phyloP scores from a whole-genome alignment of 2,888 invertebrate species.

The Drosophila percnosoma region DNA sequence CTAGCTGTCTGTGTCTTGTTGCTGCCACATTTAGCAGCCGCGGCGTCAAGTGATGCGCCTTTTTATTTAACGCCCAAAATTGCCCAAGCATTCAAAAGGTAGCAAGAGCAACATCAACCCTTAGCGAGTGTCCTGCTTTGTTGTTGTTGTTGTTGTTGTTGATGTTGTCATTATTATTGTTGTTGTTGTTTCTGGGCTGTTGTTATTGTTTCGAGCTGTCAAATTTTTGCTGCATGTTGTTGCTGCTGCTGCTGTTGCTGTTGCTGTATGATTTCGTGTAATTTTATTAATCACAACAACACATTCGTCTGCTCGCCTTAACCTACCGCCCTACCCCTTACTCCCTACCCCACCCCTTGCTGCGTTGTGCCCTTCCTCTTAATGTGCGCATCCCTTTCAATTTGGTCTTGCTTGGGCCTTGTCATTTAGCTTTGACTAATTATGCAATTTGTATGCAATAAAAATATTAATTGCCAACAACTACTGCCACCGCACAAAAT shows the following conservation, averaged over 20 bases:
- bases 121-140: slow-evolving; percentile 29
- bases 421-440: slow-evolving; percentile 78
- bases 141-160: slow-evolving; percentile 27
- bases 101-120: slow-evolving; percentile 59
- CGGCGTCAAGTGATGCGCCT: slow-evolving; percentile 79
- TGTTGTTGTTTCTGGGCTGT: slow-evolving; percentile 33
- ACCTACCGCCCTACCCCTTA: slow-evolving; percentile 3
- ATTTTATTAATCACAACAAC: slow-evolving; percentile 81
- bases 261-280: slow-evolving; percentile 64
- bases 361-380: not conserved
- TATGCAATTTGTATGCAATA: slow-evolving; percentile 80
- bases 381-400: slow-evolving; percentile 41
- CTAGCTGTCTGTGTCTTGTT: slow-evolving; percentile 19
- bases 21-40: slow-evolving; percentile 45
- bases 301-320: slow-evolving; percentile 59
- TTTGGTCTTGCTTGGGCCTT: slow-evolving; percentile 27
- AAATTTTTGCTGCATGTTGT: slow-evolving; percentile 58
- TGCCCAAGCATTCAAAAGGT: slow-evolving; percentile 55
- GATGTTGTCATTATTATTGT: not conserved
- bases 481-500: slow-evolving; percentile 32
- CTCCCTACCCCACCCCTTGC: not conserved
- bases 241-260: slow-evolving; percentile 1
- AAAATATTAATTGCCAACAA: slow-evolving; percentile 72
- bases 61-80: slow-evolving; percentile 65
- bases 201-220: slow-evolving; percentile 75